Percentiles rank a stretch among this genome's conserved stretches.
These are phyloP conservation scores for Oegoconia quadripuncta DNA, from an alignment of 2,888 invertebrate species.

Conservation along the genomic window DNA sequence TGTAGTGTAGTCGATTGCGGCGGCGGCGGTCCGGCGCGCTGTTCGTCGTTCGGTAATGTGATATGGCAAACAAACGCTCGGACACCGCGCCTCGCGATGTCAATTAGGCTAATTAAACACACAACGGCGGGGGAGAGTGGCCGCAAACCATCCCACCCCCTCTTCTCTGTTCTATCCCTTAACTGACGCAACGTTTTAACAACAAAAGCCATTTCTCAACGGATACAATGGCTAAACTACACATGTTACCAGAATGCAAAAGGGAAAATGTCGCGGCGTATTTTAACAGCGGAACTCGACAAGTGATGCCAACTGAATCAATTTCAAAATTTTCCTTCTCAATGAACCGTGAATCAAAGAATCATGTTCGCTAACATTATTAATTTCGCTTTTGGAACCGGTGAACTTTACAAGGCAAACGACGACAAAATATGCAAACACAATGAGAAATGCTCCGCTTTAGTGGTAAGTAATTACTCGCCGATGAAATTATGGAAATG, in stretches of 20 bases:
- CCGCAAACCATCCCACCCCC: slow-evolving; percentile 33
- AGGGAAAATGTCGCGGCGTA: no score
- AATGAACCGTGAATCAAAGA: slow-evolving; percentile 14
- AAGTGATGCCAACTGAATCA: background rate
- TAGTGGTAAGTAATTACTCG: slow-evolving; percentile 74
- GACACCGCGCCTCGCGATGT: slow-evolving; percentile 76
- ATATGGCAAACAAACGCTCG: slow-evolving; percentile 75
- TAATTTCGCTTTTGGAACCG: slow-evolving; percentile 39
- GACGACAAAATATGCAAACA: slow-evolving; percentile 71
- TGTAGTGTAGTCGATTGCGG: background rate
- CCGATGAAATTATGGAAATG: slow-evolving; percentile 78
- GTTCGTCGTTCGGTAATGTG: slow-evolving; percentile 51
- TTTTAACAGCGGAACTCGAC: no score
- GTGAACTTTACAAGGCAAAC: slow-evolving; percentile 57
- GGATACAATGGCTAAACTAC: slow-evolving; percentile 47
- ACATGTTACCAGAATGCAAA: slow-evolving; percentile 23
- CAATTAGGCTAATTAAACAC: slow-evolving; percentile 79
- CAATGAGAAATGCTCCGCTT: slow-evolving; percentile 62
- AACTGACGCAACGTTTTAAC: slow-evolving; percentile 64
- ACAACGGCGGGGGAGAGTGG: slow-evolving; percentile 59
- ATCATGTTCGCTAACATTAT: slow-evolving; percentile 33
- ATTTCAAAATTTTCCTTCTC: slow-evolving; percentile 4
- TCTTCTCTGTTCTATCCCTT: slow-evolving; percentile 45
- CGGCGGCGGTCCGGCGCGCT: slow-evolving; percentile 4
- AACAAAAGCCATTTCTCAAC: slow-evolving; percentile 58